Base-by-base conservation (phyloP, 2,888 invertebrate genomes). In the Helobdella robusta region DNA sequence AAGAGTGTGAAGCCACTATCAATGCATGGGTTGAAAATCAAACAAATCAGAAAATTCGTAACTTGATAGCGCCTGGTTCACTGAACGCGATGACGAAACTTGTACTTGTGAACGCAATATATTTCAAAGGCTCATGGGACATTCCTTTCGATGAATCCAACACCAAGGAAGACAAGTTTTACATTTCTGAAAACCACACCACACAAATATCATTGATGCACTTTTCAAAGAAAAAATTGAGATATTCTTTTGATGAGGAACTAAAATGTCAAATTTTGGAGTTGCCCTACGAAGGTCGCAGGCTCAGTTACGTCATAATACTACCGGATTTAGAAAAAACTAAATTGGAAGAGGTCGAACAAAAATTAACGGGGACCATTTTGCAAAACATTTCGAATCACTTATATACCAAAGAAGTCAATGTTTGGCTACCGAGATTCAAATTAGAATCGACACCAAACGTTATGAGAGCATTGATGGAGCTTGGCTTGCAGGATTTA, bases 21-120 rank as follows among this genome's bases (percentile, higher is more conserved):
- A 94, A 93, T 75, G 72, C 77, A 46, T 91, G 91, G 89, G 89
- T 89, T 46, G 85, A 86, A 74, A 76, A 83, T 5, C 84, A 87
- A 74, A 94, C 93, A 0, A 85, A 88, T 63, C 80, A 87, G 8
- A 89, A 86, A 76, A 92, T 94, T 68, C 85, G 85, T 72, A 82
- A 90, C 72, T 81, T 93, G 2, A 78, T 93, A 58, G 75, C 81
- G 1, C n/a, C 84, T 0, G 82, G 82, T 54, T 68, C 71, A n/a
- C 68, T 78, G 11, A 72, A 68, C 60, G 58, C 46, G 25, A 34
- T 67, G 30, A 76, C 75, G 5, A 67, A 71, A n/a, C 66, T 79
- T 18, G 73, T 80, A n/a, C 70, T 80, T 15, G 73, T 80, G 61
- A 80, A 80, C 69, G 80, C 80, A 23, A 71, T 80, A 50, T 80